Percentiles rank a stretch among this genome's conserved stretches.
Conservation (phyloP, 2,888 invertebrate species). For the Ophion obscuratus region DNA sequence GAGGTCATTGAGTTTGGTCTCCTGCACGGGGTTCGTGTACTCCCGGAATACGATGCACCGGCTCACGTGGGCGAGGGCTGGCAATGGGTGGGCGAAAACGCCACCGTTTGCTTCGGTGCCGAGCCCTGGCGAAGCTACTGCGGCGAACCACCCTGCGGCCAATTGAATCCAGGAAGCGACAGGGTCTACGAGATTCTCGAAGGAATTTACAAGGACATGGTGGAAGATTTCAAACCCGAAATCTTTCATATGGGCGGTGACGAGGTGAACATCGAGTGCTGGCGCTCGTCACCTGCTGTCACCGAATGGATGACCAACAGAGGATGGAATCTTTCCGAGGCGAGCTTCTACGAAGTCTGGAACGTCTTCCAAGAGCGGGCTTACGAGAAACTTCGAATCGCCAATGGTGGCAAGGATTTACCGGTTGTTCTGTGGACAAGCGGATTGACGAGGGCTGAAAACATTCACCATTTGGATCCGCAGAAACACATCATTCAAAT, state of each 20-base stretch:
- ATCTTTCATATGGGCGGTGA: slow-evolving; percentile 96
- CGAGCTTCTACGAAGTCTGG: slow-evolving; percentile 80
- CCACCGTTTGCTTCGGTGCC: slow-evolving; percentile 84
- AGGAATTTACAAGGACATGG: slow-evolving; percentile 91
- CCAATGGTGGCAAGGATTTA: slow-evolving; percentile 85
- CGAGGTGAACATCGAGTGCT: slow-evolving; percentile 90
- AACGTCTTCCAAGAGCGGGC: slow-evolving; percentile 89
- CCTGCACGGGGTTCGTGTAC: slow-evolving; percentile 91
- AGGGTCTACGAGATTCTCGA: slow-evolving; percentile 89
- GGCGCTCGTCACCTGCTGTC: slow-evolving; percentile 90
- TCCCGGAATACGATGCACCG: slow-evolving; percentile 97
- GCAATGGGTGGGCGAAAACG: slow-evolving; percentile 86
- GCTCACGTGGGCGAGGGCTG: slow-evolving; percentile 95
- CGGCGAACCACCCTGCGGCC: slow-evolving; percentile 94
- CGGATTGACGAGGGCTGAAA: slow-evolving; percentile 88
- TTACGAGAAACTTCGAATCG: slow-evolving; percentile 86
- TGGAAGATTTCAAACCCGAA: slow-evolving; percentile 89
- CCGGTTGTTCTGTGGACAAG: slow-evolving; percentile 93
- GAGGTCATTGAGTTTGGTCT: slow-evolving; percentile 89
- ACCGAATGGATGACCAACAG: slow-evolving; percentile 88
- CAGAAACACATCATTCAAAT: slow-evolving; percentile 93
- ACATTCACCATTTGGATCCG: slow-evolving; percentile 89
- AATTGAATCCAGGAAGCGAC: slow-evolving; percentile 90
- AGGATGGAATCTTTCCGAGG: slow-evolving; percentile 87
- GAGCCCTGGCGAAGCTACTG: slow-evolving; percentile 90